Percentiles rank a stretch among this genome's conserved stretches.
phyloP scores from a whole-genome alignment of 30 jellyfish, hydroid and myxozoan species.

The Hydractinia echinata region DNA sequence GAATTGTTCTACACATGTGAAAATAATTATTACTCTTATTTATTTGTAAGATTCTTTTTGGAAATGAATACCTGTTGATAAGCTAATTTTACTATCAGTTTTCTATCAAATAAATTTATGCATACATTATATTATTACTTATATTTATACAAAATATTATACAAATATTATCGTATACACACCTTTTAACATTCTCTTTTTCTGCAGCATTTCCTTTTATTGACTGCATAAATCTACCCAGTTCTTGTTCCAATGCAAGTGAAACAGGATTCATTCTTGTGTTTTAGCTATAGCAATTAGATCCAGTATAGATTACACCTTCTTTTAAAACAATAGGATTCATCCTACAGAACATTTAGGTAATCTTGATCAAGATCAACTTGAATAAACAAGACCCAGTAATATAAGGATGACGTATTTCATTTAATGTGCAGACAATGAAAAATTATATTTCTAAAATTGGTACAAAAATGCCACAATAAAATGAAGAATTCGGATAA shows the following conservation, averaged over 20 bases:
- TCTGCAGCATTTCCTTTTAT: not conserved
- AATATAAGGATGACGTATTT: no score
- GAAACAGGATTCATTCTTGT: no score
- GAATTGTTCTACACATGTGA: not conserved
- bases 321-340: no score
- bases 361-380: no score
- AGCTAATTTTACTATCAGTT: not conserved
- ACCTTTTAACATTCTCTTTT: not conserved
- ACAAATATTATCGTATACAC: not conserved
- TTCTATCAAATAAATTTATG: not conserved
- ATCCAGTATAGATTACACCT: no score
- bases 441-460: no score
- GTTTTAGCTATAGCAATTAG: no score
- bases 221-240: not conserved
- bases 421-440: no score
- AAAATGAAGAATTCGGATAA: no score
- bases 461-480: no score
- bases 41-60: not conserved
- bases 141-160: not conserved
- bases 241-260: constrained; percentile 6
- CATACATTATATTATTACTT: not conserved
- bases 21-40: not conserved
- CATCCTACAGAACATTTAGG: no score
- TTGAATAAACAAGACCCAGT: no score
- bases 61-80: not conserved